Evolutionary conservation across 2,797 vertebrate species (phyloP).

Genomic region (Myotis planiceps): DNA sequence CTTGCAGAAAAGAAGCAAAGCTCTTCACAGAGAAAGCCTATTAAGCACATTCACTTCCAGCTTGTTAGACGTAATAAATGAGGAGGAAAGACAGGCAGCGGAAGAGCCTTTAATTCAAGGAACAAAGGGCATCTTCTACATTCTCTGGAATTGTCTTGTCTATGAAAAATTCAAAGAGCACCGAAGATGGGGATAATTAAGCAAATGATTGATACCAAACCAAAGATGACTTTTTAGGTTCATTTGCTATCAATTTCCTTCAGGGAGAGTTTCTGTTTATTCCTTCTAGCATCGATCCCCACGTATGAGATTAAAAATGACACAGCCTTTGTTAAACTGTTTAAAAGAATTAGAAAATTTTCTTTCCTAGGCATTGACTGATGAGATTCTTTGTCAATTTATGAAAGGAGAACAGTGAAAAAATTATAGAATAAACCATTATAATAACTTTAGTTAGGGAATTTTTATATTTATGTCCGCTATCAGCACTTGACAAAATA

Average conservation of each 20-base stretch:
- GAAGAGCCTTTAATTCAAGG: slow-evolving; percentile 41
- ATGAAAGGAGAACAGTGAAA: background rate
- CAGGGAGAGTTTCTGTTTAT: background rate
- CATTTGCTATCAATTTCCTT: slow-evolving; percentile 62
- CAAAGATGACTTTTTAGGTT: slow-evolving; percentile 42
- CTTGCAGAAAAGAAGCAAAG: slow-evolving; percentile 25
- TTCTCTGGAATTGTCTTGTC: slow-evolving; percentile 30
- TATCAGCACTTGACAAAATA: background rate
- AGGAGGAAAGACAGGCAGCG: background rate
- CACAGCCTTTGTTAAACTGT: slow-evolving; percentile 33
- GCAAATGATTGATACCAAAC: slow-evolving; percentile 54
- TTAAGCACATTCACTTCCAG: slow-evolving; percentile 48
- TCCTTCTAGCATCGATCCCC: background rate
- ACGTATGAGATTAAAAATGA: slow-evolving; percentile 18
- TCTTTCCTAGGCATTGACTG: slow-evolving; percentile 11
- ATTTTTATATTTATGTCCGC: background rate
- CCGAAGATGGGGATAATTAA: slow-evolving; percentile 64
- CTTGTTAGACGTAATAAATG: slow-evolving; percentile 46
- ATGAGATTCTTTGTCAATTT: background rate
- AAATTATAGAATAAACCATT: background rate
- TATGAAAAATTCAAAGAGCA: slow-evolving; percentile 18
- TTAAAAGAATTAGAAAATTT: background rate
- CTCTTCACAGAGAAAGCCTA: slow-evolving; percentile 47
- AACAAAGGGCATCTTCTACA: slow-evolving; percentile 24
- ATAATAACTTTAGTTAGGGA: background rate